phyloP scores from a whole-genome alignment of 2,113 vertebrate species.

The Lipotes vexillifer region DNA sequence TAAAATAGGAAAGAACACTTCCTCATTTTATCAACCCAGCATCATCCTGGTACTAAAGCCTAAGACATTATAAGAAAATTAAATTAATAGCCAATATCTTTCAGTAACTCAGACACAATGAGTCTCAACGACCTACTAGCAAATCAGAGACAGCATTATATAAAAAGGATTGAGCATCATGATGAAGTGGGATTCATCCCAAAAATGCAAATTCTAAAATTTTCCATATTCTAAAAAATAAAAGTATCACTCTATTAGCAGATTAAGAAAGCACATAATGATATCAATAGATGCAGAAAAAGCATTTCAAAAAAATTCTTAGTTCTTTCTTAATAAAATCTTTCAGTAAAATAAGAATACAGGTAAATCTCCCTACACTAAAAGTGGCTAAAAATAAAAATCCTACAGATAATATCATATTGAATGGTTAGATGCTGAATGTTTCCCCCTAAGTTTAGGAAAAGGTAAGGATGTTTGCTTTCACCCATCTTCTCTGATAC shows the following conservation, averaged over 20 bases:
- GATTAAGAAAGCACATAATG: background rate
- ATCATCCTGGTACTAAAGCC: background rate
- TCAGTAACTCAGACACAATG: background rate
- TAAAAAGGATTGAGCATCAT: background rate
- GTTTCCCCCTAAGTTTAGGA: background rate
- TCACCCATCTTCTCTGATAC: background rate
- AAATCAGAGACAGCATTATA: background rate
- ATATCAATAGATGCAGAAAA: background rate
- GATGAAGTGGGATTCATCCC: background rate
- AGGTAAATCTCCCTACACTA: background rate
- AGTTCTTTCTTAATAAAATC: background rate
- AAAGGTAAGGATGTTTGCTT: background rate
- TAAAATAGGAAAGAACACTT: background rate
- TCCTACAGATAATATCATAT: background rate
- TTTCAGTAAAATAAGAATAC: background rate
- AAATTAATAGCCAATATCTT: background rate
- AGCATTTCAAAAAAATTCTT: background rate
- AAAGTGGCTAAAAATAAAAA: background rate
- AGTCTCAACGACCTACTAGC: background rate
- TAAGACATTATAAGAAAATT: background rate
- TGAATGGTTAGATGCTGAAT: background rate
- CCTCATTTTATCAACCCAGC: background rate
- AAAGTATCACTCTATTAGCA: background rate
- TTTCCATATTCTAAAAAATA: background rate
- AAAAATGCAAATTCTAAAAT: background rate